These are phyloP conservation scores for Notoglanidium macrostoma DNA, from an alignment of 2,797 vertebrate species.

Conservation along the genomic window DNA sequence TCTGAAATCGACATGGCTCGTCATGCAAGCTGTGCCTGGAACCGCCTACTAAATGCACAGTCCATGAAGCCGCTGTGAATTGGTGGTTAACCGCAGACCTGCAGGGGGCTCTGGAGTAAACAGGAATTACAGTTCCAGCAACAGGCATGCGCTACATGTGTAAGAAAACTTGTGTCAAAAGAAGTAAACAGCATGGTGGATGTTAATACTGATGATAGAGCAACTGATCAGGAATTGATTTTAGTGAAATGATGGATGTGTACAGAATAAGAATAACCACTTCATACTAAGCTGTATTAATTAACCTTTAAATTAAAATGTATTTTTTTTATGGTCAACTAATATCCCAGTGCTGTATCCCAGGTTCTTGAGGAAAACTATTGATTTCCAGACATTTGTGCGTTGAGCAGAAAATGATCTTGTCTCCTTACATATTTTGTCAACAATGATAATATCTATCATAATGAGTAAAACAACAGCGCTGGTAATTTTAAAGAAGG, in stretches of 20 bases:
- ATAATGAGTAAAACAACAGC: neutral
- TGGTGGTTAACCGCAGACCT: neutral
- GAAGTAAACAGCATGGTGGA: neutral
- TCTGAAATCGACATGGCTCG: neutral
- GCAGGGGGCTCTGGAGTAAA: neutral
- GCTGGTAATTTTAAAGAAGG: neutral
- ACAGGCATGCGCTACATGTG: too few species aligned
- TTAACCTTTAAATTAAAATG: neutral
- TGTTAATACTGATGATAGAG: neutral
- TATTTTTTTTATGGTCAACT: neutral
- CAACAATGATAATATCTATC: neutral
- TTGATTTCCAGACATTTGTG: neutral
- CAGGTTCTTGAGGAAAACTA: neutral
- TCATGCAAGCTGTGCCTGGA: neutral
- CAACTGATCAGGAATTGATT: neutral
- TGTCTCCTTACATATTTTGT: neutral
- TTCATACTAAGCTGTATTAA: neutral
- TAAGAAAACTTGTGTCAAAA: neutral
- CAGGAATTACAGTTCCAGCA: neutral
- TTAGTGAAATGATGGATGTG: neutral
- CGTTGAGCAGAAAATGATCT: neutral
- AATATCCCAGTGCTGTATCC: neutral
- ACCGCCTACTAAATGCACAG: neutral
- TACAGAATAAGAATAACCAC: neutral
- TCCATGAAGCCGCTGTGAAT: neutral